Conservation (phyloP, 2,797 vertebrate species). For the Amniataba percoides region DNA sequence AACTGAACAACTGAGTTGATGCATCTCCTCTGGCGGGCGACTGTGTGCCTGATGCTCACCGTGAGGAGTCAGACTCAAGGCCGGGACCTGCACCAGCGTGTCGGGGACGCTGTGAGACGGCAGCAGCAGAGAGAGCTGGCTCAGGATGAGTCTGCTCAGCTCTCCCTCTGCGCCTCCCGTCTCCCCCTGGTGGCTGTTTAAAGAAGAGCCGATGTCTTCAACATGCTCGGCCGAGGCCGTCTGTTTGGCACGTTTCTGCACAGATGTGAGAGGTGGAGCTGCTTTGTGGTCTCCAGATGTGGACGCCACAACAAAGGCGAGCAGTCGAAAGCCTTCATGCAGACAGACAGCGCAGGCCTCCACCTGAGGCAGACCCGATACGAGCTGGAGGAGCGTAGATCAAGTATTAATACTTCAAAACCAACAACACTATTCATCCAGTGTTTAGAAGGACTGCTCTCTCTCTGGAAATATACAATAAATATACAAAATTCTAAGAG, state of each 20-base stretch:
- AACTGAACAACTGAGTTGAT: not conserved
- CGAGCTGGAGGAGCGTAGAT: conserved; percentile 62
- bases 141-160: conserved; percentile 75
- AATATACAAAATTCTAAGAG: not conserved
- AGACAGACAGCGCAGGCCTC: conserved; percentile 90
- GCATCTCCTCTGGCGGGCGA: not conserved
- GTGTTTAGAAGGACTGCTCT: not conserved
- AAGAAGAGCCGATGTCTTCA: not conserved
- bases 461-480: not conserved
- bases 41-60: conserved; percentile 81
- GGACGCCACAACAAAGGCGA: conserved; percentile 89
- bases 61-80: conserved; percentile 90
- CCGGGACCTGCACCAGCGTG: conserved; percentile 85
- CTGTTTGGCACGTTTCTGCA: not conserved
- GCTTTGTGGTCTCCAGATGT: conserved; percentile 40
- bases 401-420: not conserved
- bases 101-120: conserved; percentile 90
- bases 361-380: conserved; percentile 86
- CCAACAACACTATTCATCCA: not conserved
- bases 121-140: conserved; percentile 78
- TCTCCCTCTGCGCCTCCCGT: conserved; percentile 10
- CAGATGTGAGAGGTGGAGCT: conserved; percentile 23
- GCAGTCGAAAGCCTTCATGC: conserved; percentile 84
- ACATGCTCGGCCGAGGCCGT: not conserved
- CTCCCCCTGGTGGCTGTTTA: conserved; percentile 18